phyloP scores from a whole-genome alignment of 2,888 invertebrate species.

The Theristus sp. region DNA sequence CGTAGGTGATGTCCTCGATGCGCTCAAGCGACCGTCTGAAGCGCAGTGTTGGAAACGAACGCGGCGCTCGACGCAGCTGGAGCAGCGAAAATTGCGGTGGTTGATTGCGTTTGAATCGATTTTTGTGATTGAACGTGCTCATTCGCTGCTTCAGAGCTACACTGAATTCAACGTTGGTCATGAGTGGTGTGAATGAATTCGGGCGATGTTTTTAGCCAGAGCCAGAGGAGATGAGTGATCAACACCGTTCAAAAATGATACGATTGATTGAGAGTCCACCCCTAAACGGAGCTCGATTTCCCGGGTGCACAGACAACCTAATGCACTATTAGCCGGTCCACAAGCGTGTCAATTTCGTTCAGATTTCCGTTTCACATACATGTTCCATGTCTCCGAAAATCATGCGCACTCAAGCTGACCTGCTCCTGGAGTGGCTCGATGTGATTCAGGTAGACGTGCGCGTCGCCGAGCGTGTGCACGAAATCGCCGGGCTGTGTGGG shows the following conservation, averaged over 20 bases:
- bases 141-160: no score
- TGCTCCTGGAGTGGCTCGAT: conserved; percentile 62
- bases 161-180: background rate
- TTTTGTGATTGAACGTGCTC: background rate
- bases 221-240: background rate
- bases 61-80: conserved; percentile 50
- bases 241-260: no score
- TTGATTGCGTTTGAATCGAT: background rate
- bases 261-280: no score
- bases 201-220: no score
- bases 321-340: no score
- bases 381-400: no score
- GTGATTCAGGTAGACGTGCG: conserved; percentile 82
- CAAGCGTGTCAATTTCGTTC: no score
- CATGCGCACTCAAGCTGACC: no score
- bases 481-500: conserved; percentile 63
- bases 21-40: conserved; percentile 49
- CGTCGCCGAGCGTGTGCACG: conserved; percentile 79
- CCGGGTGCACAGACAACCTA: no score
- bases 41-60: conserved; percentile 48
- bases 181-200: background rate
- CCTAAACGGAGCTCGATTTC: no score
- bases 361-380: no score
- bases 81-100: conserved; percentile 8
- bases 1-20: conserved; percentile 65